These are phyloP conservation scores for Sinodicranocentrus sp. DNA, from an alignment of 2,888 invertebrate species.

Conservation along the genomic window DNA sequence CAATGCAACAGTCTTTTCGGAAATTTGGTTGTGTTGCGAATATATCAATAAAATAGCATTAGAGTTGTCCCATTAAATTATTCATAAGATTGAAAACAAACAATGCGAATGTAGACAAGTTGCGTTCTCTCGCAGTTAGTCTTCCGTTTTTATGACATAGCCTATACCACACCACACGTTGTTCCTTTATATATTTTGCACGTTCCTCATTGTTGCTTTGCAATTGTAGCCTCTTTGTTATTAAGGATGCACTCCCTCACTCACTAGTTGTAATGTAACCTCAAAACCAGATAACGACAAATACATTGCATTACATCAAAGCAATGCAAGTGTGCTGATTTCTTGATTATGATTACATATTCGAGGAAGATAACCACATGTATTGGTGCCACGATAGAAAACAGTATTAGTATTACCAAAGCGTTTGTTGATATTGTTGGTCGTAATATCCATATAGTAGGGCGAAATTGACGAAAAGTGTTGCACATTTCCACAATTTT, in stretches of 20 bases:
- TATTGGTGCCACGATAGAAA: background rate
- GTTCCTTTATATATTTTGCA: too few relatives aligned
- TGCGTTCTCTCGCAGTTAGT: too few relatives aligned
- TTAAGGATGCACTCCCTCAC: background rate
- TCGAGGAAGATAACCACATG: slow-evolving; percentile 23
- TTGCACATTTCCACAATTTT: too few relatives aligned
- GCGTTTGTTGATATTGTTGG: too few relatives aligned
- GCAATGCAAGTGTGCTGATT: background rate
- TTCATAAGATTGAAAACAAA: background rate
- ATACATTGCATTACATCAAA: background rate
- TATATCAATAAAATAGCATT: background rate
- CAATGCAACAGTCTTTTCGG: background rate
- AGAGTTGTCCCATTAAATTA: background rate
- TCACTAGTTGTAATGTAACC: too few relatives aligned
- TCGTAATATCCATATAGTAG: too few relatives aligned
- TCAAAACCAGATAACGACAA: too few relatives aligned
- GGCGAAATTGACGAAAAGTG: too few relatives aligned
- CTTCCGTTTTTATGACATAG: too few relatives aligned
- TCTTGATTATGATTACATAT: background rate
- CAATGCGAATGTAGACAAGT: background rate
- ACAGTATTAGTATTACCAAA: too few relatives aligned
- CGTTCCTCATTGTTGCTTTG: background rate
- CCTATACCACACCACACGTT: too few relatives aligned
- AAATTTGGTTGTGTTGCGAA: background rate
- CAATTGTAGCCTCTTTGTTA: background rate